Conservation (phyloP, 2,797 vertebrate genomes). For the Poliocrania exsul region DNA sequence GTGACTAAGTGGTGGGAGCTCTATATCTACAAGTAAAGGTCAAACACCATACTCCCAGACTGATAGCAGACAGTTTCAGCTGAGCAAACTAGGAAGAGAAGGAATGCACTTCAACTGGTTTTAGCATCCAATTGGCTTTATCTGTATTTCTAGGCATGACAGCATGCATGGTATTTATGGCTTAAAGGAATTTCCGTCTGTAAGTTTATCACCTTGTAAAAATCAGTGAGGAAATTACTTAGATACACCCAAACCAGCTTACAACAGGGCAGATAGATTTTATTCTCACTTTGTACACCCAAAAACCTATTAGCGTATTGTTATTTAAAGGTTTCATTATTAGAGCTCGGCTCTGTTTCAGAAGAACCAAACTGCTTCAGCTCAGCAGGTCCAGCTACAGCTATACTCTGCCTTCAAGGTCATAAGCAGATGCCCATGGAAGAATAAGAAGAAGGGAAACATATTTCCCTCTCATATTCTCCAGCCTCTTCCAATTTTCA, state of each 20-base stretch:
- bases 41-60: background rate
- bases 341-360: conserved; percentile 26
- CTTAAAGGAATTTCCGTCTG: conserved; percentile 74
- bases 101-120: conserved; percentile 65
- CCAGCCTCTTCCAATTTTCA: background rate
- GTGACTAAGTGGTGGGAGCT: background rate
- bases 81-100: conserved; percentile 51
- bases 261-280: conserved; percentile 26
- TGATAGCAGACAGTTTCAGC: conserved; percentile 37
- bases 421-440: background rate
- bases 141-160: conserved; percentile 64
- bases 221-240: conserved; percentile 59
- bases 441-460: background rate
- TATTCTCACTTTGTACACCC: conserved; percentile 25
- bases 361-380: background rate
- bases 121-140: conserved; percentile 70
- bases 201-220: conserved; percentile 72
- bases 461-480: background rate
- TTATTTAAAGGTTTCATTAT: conserved; percentile 31
- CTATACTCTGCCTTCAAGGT: background rate
- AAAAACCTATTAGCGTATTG: conserved; percentile 6
- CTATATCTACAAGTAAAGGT: conserved; percentile 32
- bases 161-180: conserved; percentile 74
- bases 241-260: conserved; percentile 57
- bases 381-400: background rate